These are phyloP conservation scores for Meandrina meandrites DNA, from an alignment of 92 coral and sea anemone species.

Conservation along the genomic window DNA sequence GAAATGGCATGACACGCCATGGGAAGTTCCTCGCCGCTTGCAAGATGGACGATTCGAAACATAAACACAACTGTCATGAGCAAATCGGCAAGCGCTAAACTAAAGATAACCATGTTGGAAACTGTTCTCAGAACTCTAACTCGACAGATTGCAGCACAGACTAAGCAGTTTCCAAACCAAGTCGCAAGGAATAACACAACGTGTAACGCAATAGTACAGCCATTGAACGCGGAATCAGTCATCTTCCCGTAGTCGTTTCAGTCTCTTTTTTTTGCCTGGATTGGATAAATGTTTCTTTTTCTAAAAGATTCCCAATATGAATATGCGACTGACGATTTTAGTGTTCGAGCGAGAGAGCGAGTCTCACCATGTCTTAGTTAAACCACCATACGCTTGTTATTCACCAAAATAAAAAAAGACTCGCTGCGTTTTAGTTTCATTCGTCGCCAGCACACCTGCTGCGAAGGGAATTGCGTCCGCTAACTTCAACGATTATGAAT, in stretches of 20 bases:
- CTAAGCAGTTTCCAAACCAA: constrained; percentile 48
- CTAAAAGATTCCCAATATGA: background rate
- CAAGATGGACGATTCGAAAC: constrained; percentile 41
- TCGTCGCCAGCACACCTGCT: background rate
- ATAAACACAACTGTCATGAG: constrained; percentile 56
- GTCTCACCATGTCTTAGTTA: background rate
- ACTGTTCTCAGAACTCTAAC: constrained; percentile 52
- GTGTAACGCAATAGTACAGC: constrained; percentile 27
- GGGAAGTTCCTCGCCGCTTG: constrained; percentile 10
- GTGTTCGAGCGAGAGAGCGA: background rate
- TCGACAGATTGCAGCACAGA: constrained; percentile 55
- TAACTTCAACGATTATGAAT: background rate
- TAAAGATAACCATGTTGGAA: constrained; percentile 49
- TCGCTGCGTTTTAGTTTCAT: background rate
- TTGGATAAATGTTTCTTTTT: background rate
- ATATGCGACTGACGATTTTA: background rate
- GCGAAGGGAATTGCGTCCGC: background rate
- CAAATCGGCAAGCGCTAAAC: constrained; percentile 60
- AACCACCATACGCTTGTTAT: background rate
- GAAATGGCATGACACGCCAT: constrained; percentile 61
- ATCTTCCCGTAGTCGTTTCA: background rate
- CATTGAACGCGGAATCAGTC: background rate
- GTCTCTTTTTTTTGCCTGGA: background rate
- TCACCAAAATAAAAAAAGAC: background rate
- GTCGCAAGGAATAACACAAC: constrained; percentile 43